Evolutionary conservation across 2,797 vertebrate genomes (phyloP), one percentile per base, ranked within the genome.

Genomic region (Amazona finschi): DNA sequence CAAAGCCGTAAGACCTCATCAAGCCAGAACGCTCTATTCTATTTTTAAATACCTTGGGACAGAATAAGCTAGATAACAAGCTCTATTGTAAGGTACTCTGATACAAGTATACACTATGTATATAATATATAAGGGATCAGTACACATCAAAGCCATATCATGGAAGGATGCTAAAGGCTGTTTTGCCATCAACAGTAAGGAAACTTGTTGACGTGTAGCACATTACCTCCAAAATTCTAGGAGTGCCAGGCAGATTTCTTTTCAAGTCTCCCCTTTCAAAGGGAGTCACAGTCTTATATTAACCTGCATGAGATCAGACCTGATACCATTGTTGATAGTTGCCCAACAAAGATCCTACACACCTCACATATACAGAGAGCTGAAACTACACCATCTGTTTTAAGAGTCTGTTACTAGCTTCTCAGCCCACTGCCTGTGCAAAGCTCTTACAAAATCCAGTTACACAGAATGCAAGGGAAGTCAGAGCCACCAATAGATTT

Each of bases 281-380:
- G 36, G 31, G 17, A 80, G 11, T 38, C 81, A 77, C 16, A 66
- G 61, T n/a, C 55, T 25, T 70, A 70, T 8, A 4, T 24, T 53
- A 89, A 85, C 72, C 84, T 78, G 49, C 50, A 12, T 6, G 18
- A 53, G 75, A 83, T 36, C 86, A 93, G 85, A 92, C 58, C 69
- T 3, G 44, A 87, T 81, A 66, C n/a, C 76, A 52, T 13, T 83
- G 70, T n/a, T 87, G 85, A 75, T 16, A 89, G 74, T 50, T 84
- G 76, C 90, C 70, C 85, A 89, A 81, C 70, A 85, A 74, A 87
- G 70, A 93, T 78, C 82, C 82, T 78, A 89, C 89, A 93, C 75
- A 85, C 46, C 70, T 89, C 71, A 19, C 53, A 77, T 49, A 62
- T 18, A 82, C 21, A 46, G 69, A 65, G n/a, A 80, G n/a, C 69